phyloP scores from a whole-genome alignment of 1,140 invertebrate genomes.

The Ips nitidus region DNA sequence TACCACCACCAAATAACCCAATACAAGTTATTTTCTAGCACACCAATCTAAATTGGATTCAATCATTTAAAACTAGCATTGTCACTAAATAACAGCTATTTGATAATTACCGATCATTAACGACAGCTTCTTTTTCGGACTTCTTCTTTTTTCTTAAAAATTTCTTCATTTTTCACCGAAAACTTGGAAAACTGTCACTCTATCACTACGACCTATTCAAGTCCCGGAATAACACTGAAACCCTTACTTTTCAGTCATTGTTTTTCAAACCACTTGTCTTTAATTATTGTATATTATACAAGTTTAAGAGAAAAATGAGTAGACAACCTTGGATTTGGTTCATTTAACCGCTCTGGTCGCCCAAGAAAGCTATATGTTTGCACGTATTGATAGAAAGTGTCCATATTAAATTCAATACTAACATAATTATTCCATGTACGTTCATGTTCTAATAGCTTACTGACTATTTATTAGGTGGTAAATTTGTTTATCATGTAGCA shows the following conservation, averaged over 20 bases:
- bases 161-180: slow-evolving; percentile 1
- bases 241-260: slow-evolving; percentile 15
- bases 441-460: too few relatives aligned
- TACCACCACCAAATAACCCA: too few relatives aligned
- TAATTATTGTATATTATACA: background rate
- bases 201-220: background rate
- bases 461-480: too few relatives aligned
- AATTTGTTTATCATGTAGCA: too few relatives aligned
- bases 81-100: too few relatives aligned
- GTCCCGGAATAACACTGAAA: slow-evolving; percentile 11
- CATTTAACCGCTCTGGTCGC: slow-evolving; percentile 6
- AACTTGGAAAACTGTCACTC: background rate
- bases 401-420: background rate
- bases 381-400: slow-evolving; percentile 2
- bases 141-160: slow-evolving; percentile 10
- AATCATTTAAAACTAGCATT: too few relatives aligned
- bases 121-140: background rate
- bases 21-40: too few relatives aligned
- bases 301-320: background rate
- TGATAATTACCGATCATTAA: background rate
- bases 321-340: slow-evolving; percentile 25
- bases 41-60: too few relatives aligned
- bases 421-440: too few relatives aligned
- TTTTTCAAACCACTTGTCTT: background rate
- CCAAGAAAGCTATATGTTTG: background rate